These are phyloP conservation scores for Salticus scenicus DNA, from an alignment of 2,888 invertebrate species.

Conservation along the genomic window DNA sequence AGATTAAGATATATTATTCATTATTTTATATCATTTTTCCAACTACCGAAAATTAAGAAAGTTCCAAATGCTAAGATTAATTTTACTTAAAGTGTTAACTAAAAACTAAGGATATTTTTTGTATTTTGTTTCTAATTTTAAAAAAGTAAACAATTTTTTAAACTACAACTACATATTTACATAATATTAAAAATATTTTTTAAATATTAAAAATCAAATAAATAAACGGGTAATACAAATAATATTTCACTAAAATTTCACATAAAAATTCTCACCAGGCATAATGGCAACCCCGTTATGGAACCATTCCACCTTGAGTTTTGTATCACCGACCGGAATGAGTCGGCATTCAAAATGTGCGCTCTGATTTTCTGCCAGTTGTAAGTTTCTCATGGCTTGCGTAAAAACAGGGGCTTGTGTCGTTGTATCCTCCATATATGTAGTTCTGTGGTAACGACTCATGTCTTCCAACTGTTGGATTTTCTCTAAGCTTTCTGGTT, in stretches of 20 bases:
- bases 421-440: constrained; percentile 62
- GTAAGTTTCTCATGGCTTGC: constrained; percentile 80
- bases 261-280: constrained; percentile 36
- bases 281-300: constrained; percentile 75
- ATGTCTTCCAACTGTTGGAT: constrained; percentile 93
- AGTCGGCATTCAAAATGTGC: constrained; percentile 89
- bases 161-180: no score
- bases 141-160: no score
- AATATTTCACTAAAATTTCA: no score
- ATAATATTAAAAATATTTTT: no score
- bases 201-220: no score
- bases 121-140: no score
- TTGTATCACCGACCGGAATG: constrained; percentile 91
- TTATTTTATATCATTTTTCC: no score
- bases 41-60: no score
- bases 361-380: constrained; percentile 92
- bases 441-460: constrained; percentile 78
- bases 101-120: no score
- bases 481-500: constrained; percentile 92
- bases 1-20: no score
- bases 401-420: constrained; percentile 87
- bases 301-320: constrained; percentile 79
- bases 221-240: background rate
- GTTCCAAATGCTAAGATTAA: no score
- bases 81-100: no score